Evolutionary conservation across 2,113 vertebrate species (phyloP), one percentile per base, ranked within the genome.

Genomic region (Rana temporaria): DNA sequence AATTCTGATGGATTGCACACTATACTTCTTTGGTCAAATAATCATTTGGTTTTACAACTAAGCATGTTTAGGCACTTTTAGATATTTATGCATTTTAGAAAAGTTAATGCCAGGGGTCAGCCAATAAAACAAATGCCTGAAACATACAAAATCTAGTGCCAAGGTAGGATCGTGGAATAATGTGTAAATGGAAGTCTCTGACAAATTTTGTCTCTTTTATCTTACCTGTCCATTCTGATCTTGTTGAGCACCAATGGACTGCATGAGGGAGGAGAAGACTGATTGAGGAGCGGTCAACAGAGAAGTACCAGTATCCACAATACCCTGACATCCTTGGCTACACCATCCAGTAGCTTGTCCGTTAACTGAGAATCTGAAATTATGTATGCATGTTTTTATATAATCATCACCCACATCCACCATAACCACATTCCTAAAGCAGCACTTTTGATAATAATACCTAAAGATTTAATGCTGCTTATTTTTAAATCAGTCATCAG

Each of bases 301-400:
- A 4, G 91, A 91, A 24, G 91, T 93, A 64, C 91, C 91, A 1
- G 91, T 92, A 78, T 93, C 92, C 20, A 90, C 86, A 12, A 92
- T 86, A 5, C 85, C 87, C 85, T 91, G 92, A 81, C 91, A 94
- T 59, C 92, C 91, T 34, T 79, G 75, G 34, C 87, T 87, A 59
- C 89, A 91, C 88, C 85, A 90, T 68, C 87, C 82, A 2, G 81
- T 86, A 53, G 87, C 74, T 53, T 84, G 84, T 20, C 85, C 87
- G 20, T 80, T 84, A 56, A 94, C 82, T 22, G 79, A 18, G 77
- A 93, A 91, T 62, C 92, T 93, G 59, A 19, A 56, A 22, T 16
- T 2, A 62, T 7, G 19, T 22, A 62, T n/a, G n/a, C 8, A 5
- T 4, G 4, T 14, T 22, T 19, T 19, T n/a, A n/a, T 9, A 6